Evolutionary conservation across 2,888 invertebrate species (phyloP).

Genomic region (Arenicola marina): DNA sequence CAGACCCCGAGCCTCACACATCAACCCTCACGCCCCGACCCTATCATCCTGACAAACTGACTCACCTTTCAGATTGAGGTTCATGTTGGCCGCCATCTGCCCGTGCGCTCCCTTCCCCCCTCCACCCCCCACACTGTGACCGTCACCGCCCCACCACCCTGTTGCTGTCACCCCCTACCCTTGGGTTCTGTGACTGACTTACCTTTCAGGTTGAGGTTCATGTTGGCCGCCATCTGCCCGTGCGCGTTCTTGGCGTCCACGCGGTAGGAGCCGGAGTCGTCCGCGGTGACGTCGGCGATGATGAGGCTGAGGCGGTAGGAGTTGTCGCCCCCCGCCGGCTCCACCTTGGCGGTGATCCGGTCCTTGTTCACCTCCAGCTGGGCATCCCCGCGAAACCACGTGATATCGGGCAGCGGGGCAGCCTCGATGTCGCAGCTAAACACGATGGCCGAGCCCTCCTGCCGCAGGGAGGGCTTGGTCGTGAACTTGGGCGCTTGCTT

Average conservation of each 20-base stretch:
- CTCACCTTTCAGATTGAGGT: constrained; percentile 33
- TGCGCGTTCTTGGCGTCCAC: constrained; percentile 98
- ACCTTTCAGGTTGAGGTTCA: constrained; percentile 30
- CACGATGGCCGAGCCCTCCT: constrained; percentile 83
- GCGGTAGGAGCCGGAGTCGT: constrained; percentile 89
- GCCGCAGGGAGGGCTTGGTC: constrained; percentile 98
- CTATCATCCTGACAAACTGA: too few species aligned
- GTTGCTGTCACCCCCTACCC: too few species aligned
- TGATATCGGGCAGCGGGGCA: constrained; percentile 91
- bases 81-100: constrained; percentile 29
- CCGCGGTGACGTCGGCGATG: constrained; percentile 74
- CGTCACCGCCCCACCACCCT: too few species aligned
- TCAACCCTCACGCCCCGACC: too few species aligned
- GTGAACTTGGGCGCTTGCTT: constrained; percentile 82
- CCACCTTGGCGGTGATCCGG: constrained; percentile 9
- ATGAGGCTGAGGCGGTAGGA: constrained; percentile 17
- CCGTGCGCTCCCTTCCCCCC: constrained; percentile 98
- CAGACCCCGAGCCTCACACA: too few species aligned
- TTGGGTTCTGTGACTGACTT: too few species aligned
- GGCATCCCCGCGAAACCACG: constrained; percentile 83
- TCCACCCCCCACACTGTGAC: too few species aligned
- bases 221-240: constrained; percentile 65
- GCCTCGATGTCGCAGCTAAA: constrained; percentile 97
- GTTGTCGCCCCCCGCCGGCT: constrained; percentile 8
- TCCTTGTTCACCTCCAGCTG: constrained; percentile 10